Percentiles rank a stretch among this genome's conserved stretches.
These are phyloP conservation scores for Lophius piscatorius DNA, from an alignment of 2,113 vertebrate genomes.

Conservation along the genomic window DNA sequence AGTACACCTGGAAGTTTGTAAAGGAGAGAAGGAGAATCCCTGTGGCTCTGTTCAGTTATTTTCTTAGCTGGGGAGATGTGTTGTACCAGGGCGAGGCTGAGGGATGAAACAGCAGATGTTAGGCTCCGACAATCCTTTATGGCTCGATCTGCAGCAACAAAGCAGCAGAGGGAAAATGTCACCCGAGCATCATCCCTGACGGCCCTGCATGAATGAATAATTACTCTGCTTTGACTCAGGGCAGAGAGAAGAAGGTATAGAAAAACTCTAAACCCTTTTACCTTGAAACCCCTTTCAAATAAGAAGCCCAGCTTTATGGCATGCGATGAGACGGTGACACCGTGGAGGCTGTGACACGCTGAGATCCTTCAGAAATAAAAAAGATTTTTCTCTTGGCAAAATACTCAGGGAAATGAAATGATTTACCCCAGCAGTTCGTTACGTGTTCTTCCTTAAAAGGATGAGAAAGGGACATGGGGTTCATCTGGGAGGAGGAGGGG, in stretches of 20 bases:
- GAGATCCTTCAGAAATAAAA: slow-evolving; percentile 58
- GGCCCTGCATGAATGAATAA: slow-evolving; percentile 57
- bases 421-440: slow-evolving; percentile 60
- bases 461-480: slow-evolving; percentile 43
- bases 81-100: slow-evolving; percentile 37
- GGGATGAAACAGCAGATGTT: slow-evolving; percentile 61
- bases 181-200: slow-evolving; percentile 58
- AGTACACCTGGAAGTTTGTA: slow-evolving; percentile 38
- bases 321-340: slow-evolving; percentile 55
- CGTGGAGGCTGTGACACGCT: slow-evolving; percentile 52
- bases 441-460: slow-evolving; percentile 51
- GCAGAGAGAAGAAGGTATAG: slow-evolving; percentile 15
- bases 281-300: slow-evolving; percentile 49
- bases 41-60: slow-evolving; percentile 37
- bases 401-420: slow-evolving; percentile 63
- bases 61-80: slow-evolving; percentile 45
- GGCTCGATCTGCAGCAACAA: slow-evolving; percentile 66
- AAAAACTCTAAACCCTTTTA: slow-evolving; percentile 38
- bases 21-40: slow-evolving; percentile 46
- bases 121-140: slow-evolving; percentile 44
- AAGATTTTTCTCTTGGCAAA: slow-evolving; percentile 59
- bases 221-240: slow-evolving; percentile 58
- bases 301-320: slow-evolving; percentile 49
- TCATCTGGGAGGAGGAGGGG: slow-evolving; percentile 32
- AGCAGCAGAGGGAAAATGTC: slow-evolving; percentile 66